phyloP scores from a whole-genome alignment of 2,888 invertebrate genomes.

The Branchipolynoe longqiensis region DNA sequence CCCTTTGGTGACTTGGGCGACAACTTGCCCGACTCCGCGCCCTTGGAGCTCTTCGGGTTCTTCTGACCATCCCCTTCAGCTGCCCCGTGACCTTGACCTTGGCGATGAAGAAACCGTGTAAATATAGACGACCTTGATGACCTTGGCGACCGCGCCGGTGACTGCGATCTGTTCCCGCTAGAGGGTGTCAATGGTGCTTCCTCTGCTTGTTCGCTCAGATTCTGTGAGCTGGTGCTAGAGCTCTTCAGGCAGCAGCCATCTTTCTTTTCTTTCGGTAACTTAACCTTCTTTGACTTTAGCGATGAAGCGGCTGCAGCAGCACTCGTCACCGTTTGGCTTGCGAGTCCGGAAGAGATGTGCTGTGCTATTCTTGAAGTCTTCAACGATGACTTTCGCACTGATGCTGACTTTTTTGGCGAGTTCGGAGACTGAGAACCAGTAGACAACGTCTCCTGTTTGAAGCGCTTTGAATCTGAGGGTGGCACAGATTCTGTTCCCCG shows the following conservation, averaged over 20 bases:
- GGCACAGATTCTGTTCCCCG: neutral
- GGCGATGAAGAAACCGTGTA: constrained; percentile 17
- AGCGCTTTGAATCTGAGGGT: constrained; percentile 2
- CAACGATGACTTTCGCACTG: too few species aligned
- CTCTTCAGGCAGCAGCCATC: constrained; percentile 24
- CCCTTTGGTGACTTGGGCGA: constrained; percentile 34
- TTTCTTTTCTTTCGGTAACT: constrained; percentile 11
- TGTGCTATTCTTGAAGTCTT: neutral
- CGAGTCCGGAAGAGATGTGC: neutral
- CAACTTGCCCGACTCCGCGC: neutral
- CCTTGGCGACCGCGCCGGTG: neutral
- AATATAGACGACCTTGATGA: constrained; percentile 26
- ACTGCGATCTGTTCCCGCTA: neutral
- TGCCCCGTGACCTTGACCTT: neutral
- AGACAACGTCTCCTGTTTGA: constrained; percentile 2
- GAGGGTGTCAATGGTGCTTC: neutral
- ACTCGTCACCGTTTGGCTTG: neutral
- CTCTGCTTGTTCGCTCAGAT: neutral
- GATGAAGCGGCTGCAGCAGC: neutral
- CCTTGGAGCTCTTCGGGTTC: neutral
- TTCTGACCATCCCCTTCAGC: neutral
- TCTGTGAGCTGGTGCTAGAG: constrained; percentile 43
- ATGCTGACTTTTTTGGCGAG: neutral
- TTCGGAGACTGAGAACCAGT: neutral
- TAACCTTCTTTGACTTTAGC: neutral